Evolutionary conservation across 2,888 invertebrate species (phyloP), one percentile per base, ranked within the genome.

Genomic region (Acrobasis consociella): DNA sequence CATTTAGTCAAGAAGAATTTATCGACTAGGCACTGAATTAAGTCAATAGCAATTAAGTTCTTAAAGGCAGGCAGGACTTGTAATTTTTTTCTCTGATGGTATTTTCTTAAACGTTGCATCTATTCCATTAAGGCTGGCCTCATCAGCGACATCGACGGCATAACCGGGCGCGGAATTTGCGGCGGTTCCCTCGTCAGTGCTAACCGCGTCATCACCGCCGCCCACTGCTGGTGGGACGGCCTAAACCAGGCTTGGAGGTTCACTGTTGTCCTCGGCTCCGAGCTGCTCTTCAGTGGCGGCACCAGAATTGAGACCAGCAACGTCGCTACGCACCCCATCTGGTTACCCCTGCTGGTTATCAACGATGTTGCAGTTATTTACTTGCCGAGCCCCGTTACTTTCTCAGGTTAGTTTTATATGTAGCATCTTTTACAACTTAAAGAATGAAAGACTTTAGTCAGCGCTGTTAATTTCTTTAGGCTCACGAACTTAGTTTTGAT

Each of bases 141-240:
- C 1, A 65, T 83, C 49, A 70, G 70, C 16, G 74, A 79, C 55
- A 66, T 82, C 10, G 37, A 72, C 7, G 75, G 73, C 16, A 53
- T 67, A 0, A 59, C 51, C 16, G 76, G 75, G 11, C 71, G 70
- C 2, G 83, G 78, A 38, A 66, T 86, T 0, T 87, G 87, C 55
- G 86, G 87, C 2, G 86, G 77, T 51, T 78, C 83, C 3, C 70
- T 87, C 0, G 31, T 87, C 46, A 77, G 66, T 22, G 5, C 63
- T 2, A 69, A 67, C 59, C 73, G 80, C 9, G 70, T 85, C 1
- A 38, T 82, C 11, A 86, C 86, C 0, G 87, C 87, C 42, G 87
- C 86, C n/a, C 87, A 87, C 65, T 87, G 87, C 69, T 87, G 87
- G 87, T 77, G 64, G 49, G 87, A 87, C 56, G 87, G 87, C n/a